Evolutionary conservation across 2,113 vertebrate genomes (phyloP).

Genomic region (Kobus ellipsiprymnus): DNA sequence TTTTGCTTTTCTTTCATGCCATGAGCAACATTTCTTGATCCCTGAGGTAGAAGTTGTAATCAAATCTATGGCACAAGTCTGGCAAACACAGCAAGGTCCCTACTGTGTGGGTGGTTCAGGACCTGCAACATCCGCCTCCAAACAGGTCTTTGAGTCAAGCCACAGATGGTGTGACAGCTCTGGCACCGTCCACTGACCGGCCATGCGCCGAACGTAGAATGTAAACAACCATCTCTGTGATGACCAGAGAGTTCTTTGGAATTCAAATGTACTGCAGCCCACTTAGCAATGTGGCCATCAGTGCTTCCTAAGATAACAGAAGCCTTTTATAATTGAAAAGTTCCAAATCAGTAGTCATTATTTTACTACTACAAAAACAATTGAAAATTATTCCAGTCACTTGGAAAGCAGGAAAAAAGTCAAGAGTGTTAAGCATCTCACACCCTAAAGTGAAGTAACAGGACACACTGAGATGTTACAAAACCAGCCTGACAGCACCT

Average conservation of each 20-base stretch:
- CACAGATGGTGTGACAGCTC: conserved; percentile 14
- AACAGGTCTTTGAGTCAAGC: conserved; percentile 7
- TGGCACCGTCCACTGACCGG: not conserved
- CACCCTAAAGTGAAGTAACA: not conserved
- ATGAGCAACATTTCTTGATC: conserved; percentile 29
- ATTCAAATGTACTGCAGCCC: not conserved
- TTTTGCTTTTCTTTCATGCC: conserved; percentile 34
- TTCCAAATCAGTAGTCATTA: not conserved
- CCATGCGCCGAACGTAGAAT: conserved; percentile 5
- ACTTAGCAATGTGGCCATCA: conserved; percentile 15
- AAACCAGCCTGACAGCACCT: not conserved
- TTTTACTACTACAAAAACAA: conserved; percentile 19
- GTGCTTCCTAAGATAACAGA: not conserved
- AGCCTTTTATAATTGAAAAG: conserved; percentile 17
- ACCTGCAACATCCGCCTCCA: not conserved
- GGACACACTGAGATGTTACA: not conserved
- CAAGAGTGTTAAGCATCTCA: not conserved
- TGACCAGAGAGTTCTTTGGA: conserved; percentile 28
- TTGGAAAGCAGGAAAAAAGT: not conserved
- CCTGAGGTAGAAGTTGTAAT: not conserved
- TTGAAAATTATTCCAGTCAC: not conserved
- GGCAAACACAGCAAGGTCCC: not conserved
- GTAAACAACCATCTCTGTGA: conserved; percentile 35
- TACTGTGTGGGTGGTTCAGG: not conserved
- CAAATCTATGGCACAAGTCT: conserved; percentile 50